Conservation (phyloP, 2,113 vertebrate species). For the Cariama cristata region DNA sequence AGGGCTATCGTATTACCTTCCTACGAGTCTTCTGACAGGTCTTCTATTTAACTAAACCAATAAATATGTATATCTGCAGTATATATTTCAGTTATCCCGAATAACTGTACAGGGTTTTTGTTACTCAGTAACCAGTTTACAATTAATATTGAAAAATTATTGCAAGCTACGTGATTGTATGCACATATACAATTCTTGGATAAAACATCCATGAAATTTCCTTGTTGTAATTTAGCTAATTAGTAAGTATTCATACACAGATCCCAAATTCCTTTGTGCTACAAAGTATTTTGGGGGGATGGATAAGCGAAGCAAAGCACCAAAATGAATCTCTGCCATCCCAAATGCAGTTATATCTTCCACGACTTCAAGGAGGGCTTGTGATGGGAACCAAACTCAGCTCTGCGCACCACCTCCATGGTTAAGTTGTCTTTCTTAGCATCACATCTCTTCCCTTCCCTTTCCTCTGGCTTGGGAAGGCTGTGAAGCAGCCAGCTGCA, state of each 20-base stretch:
- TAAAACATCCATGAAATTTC: neutral
- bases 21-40: conserved; percentile 11
- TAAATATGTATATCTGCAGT: conserved; percentile 5
- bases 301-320: neutral
- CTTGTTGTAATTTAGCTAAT: neutral
- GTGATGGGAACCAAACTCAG: neutral
- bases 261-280: neutral
- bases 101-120: neutral
- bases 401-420: neutral
- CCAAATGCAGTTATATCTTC: neutral
- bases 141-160: neutral
- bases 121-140: neutral
- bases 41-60: conserved; percentile 35
- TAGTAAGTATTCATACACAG: neutral
- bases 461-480: neutral
- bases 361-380: neutral
- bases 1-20: neutral
- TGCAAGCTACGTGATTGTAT: neutral
- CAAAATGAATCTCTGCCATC: fast-evolving
- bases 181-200: neutral
- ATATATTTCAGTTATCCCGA: conserved; percentile 4
- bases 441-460: fast-evolving
- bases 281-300: neutral
- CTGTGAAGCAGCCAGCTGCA: fast-evolving
- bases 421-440: neutral